A percentile compares a stretch with the other conserved stretches of the same genome.
phyloP scores from a whole-genome alignment of 2,797 vertebrate species.

The Esox lucius region DNA sequence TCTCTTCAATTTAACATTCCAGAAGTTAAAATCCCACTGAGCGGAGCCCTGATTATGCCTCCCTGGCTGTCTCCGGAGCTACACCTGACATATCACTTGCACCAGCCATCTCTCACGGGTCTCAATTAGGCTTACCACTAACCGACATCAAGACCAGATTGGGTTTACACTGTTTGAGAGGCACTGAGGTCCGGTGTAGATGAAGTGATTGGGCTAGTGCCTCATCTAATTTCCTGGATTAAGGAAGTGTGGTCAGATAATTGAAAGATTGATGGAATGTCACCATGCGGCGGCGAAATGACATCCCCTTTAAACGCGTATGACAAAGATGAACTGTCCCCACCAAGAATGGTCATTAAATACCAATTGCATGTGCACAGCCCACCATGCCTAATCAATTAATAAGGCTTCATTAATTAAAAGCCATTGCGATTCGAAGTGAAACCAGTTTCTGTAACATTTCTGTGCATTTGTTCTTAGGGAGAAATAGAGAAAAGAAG shows the following conservation, averaged over 20 bases:
- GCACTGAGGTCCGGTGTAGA: neutral
- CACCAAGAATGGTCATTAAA: constrained; percentile 14
- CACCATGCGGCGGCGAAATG: neutral
- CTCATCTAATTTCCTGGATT: neutral
- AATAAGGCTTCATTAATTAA: constrained; percentile 27
- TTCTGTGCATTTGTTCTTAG: neutral
- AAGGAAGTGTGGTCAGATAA: neutral
- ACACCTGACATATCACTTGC: neutral
- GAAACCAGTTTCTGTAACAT: neutral
- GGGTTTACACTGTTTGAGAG: neutral
- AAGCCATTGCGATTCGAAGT: constrained; percentile 18
- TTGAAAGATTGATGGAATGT: neutral
- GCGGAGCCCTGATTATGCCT: too few relatives aligned
- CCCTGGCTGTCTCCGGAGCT: neutral
- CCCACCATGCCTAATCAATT: constrained; percentile 24
- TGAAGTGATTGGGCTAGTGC: neutral
- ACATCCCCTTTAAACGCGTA: constrained; percentile 14
- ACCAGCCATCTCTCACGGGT: neutral
- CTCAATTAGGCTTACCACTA: constrained; percentile 1
- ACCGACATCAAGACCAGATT: neutral
- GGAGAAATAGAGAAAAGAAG: neutral
- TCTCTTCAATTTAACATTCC: too few relatives aligned
- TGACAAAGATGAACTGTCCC: constrained; percentile 13
- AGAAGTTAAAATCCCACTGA: too few relatives aligned
- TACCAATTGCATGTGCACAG: constrained; percentile 18